Percentiles rank a stretch among this genome's conserved stretches.
Conservation (phyloP, 2,888 invertebrate genomes). For the Tachystola acroxantha region DNA sequence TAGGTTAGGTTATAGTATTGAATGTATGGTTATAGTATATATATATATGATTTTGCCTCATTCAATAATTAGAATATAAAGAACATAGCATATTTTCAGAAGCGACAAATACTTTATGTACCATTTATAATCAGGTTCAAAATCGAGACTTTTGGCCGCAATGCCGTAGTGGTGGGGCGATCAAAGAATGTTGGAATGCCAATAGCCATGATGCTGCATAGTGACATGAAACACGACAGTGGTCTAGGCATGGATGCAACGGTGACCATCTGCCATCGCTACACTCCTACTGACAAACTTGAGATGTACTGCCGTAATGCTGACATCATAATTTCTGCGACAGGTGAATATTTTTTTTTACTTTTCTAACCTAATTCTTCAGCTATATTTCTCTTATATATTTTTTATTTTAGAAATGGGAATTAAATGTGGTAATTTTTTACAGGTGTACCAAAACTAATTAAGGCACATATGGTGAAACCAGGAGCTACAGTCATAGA, state of each 20-base stretch:
- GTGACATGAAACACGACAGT: constrained; percentile 84
- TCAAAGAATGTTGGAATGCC: constrained; percentile 96
- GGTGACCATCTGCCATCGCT: constrained; percentile 92
- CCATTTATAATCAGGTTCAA: constrained; percentile 67
- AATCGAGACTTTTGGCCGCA: constrained; percentile 89
- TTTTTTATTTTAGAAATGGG: constrained; percentile 2
- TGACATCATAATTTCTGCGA: constrained; percentile 87
- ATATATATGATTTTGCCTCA: too few species aligned
- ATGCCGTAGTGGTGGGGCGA: constrained; percentile 92
- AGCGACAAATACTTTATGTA: too few species aligned
- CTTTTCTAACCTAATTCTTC: not conserved
- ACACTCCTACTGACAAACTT: constrained; percentile 89
- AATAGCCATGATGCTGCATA: constrained; percentile 89
- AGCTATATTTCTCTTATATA: not conserved
- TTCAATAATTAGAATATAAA: too few species aligned
- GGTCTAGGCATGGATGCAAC: constrained; percentile 89
- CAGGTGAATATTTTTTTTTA: constrained; percentile 63
- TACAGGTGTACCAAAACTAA: constrained; percentile 84
- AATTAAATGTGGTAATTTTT: constrained; percentile 4
- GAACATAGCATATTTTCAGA: too few species aligned
- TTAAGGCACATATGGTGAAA: constrained; percentile 91
- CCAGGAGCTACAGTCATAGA: constrained; percentile 93
- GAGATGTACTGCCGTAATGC: constrained; percentile 83
- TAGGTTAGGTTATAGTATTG: too few species aligned
- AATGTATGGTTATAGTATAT: too few species aligned